Evolutionary conservation across 2,113 vertebrate genomes (phyloP).

Genomic region (Bostrychus sinensis): DNA sequence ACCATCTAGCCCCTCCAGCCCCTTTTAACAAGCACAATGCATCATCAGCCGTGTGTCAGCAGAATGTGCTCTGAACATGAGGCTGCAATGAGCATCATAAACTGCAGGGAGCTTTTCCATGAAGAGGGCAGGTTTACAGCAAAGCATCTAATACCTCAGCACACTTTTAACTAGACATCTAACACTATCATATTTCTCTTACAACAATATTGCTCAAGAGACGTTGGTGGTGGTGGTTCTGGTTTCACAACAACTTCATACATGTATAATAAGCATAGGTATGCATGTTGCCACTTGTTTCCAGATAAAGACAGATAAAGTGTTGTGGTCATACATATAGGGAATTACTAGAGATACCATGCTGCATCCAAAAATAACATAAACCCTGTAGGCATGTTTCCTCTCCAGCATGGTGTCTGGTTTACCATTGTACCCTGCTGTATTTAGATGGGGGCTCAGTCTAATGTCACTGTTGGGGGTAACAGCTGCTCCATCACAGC

Average conservation of each 20-base stretch:
- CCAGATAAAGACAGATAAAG: not conserved
- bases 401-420: conserved; percentile 66
- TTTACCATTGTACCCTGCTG: conserved; percentile 76
- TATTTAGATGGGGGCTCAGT: conserved; percentile 71
- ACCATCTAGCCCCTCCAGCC: not conserved
- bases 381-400: conserved; percentile 57
- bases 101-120: not conserved
- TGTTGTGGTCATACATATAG: conserved; percentile 19
- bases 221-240: not conserved
- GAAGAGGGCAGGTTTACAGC: conserved; percentile 4
- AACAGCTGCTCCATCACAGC: conserved; percentile 72
- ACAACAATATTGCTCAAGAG: not conserved
- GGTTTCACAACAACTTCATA: not conserved
- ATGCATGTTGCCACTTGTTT: not conserved
- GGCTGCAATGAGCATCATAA: not conserved
- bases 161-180: too few species aligned
- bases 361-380: conserved; percentile 71
- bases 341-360: conserved; percentile 38
- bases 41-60: conserved; percentile 52
- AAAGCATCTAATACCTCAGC: too few species aligned
- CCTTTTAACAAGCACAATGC: conserved; percentile 23
- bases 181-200: not conserved
- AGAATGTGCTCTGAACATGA: conserved; percentile 27
- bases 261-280: not conserved
- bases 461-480: conserved; percentile 57